These are phyloP conservation scores for Tanypteryx hageni DNA, from an alignment of 2,888 invertebrate genomes.

Conservation along the genomic window DNA sequence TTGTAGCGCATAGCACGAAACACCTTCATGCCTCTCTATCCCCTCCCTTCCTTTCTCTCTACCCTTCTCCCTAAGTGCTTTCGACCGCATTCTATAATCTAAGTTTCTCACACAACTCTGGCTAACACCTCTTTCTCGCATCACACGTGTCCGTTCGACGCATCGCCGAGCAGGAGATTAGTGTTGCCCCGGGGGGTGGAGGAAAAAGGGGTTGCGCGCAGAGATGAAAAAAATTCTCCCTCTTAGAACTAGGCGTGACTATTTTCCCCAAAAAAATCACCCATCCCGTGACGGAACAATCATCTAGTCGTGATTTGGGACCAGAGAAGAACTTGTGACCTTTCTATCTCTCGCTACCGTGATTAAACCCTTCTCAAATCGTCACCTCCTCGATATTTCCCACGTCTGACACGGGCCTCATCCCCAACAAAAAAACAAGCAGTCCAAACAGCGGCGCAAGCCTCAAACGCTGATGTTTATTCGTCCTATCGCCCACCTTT, in stretches of 20 bases:
- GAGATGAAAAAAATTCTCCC: background rate
- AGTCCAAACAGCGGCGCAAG: background rate
- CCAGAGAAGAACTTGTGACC: background rate
- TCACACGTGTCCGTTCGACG: background rate
- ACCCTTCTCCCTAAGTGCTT: background rate
- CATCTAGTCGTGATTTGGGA: background rate
- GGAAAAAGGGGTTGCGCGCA: background rate
- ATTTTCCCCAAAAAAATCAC: background rate
- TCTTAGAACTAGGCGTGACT: slow-evolving; percentile 16
- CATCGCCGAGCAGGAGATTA: background rate
- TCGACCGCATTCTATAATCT: background rate
- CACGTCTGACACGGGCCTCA: background rate
- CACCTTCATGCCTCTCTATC: too few species aligned
- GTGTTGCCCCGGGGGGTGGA: slow-evolving; percentile 1
- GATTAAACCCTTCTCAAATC: background rate
- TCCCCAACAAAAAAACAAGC: background rate
- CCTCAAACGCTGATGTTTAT: background rate
- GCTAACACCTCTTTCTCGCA: background rate
- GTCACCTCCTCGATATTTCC: background rate
- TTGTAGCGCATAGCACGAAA: too few species aligned
- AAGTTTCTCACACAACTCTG: background rate
- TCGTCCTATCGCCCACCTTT: background rate
- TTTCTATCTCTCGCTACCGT: background rate
- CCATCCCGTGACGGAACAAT: slow-evolving; percentile 24
- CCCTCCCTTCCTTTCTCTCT: background rate